Conservation (phyloP, 2,797 vertebrate genomes). For the Muscicapa striata region DNA sequence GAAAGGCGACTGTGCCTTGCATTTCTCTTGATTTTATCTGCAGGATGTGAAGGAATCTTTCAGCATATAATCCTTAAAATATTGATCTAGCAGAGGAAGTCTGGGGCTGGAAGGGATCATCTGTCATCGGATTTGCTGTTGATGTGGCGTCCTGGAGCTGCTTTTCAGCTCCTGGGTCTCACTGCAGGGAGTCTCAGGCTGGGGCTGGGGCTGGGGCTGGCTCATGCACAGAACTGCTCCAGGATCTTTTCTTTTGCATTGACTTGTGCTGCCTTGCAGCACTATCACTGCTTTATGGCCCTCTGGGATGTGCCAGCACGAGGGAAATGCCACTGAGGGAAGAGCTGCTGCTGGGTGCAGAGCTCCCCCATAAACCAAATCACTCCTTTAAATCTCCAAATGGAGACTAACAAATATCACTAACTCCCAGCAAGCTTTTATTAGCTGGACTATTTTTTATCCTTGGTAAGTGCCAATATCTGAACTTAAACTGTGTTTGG, state of each 20-base stretch:
- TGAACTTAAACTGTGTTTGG: not conserved
- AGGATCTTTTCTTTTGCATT: not conserved
- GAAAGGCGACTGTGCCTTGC: not conserved
- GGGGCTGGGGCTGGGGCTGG: not conserved
- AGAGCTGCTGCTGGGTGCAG: not conserved
- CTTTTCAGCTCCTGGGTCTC: not conserved
- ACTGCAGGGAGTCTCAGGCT: not conserved
- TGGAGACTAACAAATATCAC: not conserved
- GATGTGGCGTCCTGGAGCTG: rapidly evolving
- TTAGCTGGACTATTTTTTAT: not conserved
- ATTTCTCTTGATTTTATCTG: conserved; percentile 1
- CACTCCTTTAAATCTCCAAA: not conserved
- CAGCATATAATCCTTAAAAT: conserved; percentile 5
- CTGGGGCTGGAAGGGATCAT: not conserved
- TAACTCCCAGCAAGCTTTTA: not conserved
- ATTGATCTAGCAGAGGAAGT: not conserved
- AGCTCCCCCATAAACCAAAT: not conserved
- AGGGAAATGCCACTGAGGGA: not conserved
- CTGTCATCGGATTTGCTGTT: not conserved
- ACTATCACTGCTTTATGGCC: not conserved
- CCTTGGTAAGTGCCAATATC: not conserved
- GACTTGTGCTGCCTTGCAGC: not conserved
- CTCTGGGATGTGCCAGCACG: rapidly evolving
- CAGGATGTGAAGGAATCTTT: not conserved
- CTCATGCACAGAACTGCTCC: rapidly evolving